Evolutionary conservation across 2,113 vertebrate genomes (phyloP).

Genomic region (Microtus pennsylvanicus): DNA sequence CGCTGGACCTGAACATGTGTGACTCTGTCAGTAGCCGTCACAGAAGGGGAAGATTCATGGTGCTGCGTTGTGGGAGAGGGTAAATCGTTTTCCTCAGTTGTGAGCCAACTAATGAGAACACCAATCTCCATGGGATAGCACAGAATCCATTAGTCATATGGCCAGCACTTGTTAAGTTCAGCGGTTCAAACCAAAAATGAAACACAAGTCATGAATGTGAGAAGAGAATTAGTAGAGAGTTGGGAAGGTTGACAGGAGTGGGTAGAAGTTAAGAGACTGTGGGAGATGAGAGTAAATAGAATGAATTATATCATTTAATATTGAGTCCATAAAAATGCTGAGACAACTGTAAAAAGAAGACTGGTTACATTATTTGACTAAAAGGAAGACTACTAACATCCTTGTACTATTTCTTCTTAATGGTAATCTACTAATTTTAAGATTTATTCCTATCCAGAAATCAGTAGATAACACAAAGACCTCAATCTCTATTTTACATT

Average conservation of each 20-base stretch:
- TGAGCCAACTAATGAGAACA: background rate
- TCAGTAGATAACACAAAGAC: background rate
- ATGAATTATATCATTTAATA: background rate
- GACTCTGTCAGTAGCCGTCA: background rate
- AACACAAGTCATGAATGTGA: background rate
- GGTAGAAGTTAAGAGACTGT: background rate
- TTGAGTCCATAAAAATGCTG: background rate
- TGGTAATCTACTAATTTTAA: background rate
- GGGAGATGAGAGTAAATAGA: background rate
- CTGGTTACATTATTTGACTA: background rate
- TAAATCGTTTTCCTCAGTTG: background rate
- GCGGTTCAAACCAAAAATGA: background rate
- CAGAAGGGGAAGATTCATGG: background rate
- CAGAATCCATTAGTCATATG: background rate
- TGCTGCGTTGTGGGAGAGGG: background rate
- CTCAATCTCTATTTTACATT: background rate
- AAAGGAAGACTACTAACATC: background rate
- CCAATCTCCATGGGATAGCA: background rate
- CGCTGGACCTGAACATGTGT: background rate
- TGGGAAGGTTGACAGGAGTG: background rate
- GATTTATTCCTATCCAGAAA: background rate
- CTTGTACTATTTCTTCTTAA: background rate
- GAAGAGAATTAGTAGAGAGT: background rate
- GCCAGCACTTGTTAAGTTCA: too few species aligned
- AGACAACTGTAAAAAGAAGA: background rate